A percentile compares a stretch with the other conserved stretches of the same genome.
Evolutionary conservation across 2,113 vertebrate species (phyloP).

Genomic region (Pongo pygmaeus): DNA sequence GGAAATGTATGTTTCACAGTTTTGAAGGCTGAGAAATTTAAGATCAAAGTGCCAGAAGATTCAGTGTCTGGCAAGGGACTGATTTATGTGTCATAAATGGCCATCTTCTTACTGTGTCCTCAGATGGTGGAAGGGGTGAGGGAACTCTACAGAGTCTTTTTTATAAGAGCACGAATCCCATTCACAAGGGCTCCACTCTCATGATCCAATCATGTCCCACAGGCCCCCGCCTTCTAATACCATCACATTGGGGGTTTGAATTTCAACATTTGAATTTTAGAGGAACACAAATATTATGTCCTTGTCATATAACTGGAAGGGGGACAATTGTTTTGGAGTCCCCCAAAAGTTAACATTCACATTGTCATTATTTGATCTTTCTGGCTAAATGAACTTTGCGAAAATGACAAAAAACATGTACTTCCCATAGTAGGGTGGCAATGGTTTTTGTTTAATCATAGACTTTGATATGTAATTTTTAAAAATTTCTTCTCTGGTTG

Average conservation of each 20-base stretch:
- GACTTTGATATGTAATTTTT: not conserved
- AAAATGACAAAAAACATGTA: not conserved
- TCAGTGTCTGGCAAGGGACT: fast-evolving
- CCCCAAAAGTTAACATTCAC: not conserved
- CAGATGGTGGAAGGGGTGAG: not conserved
- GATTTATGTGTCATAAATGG: not conserved
- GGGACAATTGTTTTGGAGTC: not conserved
- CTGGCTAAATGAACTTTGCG: not conserved
- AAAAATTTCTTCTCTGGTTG: not conserved
- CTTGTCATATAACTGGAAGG: not conserved
- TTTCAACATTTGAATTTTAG: not conserved
- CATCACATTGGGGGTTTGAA: not conserved
- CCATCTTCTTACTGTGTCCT: not conserved
- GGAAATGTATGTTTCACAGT: not conserved
- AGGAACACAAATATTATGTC: not conserved
- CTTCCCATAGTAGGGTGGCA: not conserved
- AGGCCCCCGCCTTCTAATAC: not conserved
- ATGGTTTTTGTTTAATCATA: not conserved
- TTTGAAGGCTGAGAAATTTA: not conserved
- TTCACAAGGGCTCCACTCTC: not conserved
- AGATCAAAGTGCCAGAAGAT: not conserved
- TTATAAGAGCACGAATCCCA: not conserved
- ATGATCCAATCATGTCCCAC: not conserved
- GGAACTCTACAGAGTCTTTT: fast-evolving
- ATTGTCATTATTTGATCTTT: not conserved